Evolutionary conservation across 2,797 vertebrate genomes (phyloP), one percentile per base, ranked within the genome.

Genomic region (Ficedula albicollis): DNA sequence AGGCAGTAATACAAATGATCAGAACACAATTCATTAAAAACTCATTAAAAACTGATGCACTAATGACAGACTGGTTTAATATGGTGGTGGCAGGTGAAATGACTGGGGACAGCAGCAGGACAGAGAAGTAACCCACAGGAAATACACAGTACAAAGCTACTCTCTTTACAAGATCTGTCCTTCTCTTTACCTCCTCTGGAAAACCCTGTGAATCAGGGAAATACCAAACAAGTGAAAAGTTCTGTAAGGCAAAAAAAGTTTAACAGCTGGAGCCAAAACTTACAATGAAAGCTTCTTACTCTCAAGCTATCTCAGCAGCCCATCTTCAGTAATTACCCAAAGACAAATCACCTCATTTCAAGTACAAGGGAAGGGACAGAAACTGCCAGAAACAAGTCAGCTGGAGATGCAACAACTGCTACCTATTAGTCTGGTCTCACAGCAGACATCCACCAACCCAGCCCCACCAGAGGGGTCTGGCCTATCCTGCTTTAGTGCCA

Each of bases 331-430:
- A 94, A 97, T 95, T 96, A 96, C 32, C 70, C 56, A 74, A 79
- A 96, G 89, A 95, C 91, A 96, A 96, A 95, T 96, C 93, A 94
- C 46, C 60, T 96, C 85, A 74, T 78, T 87, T n/a, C 15, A 54
- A 88, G 67, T 36, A 93, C 80, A 92, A 92, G 36, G 55, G 63
- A 88, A 91, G 52, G 62, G 85, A 72, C 76, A 75, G 67, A 88
- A 95, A 72, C 54, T 90, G 94, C 91, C 94, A 96, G 94, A 60
- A 95, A 81, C 11, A 56, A 86, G 80, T n/a, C 62, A 67, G 80
- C n/a, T 51, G 67, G 21, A 79, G 77, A 46, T 46, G 64, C 32
- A 93, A 66, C 58, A 73, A 76, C 41, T 58, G 70, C 25, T 91
- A 76, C 41, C 85, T 56, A n/a, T 76, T 19, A 84, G 73, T 19